phyloP scores from a whole-genome alignment of 2,888 invertebrate species.

The Brachyptera risi region DNA sequence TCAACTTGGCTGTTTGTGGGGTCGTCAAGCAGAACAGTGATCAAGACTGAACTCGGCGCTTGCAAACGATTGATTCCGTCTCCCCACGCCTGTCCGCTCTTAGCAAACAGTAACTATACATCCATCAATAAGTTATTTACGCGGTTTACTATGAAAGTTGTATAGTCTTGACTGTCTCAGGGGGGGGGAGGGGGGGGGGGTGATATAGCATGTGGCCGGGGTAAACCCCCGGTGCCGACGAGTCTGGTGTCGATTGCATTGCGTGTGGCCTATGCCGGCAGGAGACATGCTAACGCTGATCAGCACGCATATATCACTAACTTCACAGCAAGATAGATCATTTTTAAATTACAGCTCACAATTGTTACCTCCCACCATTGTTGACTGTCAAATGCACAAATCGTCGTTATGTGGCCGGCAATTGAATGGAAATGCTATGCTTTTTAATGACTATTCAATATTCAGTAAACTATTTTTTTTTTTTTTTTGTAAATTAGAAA shows the following conservation, averaged over 20 bases:
- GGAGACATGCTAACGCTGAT: neutral
- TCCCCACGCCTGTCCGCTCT: no score
- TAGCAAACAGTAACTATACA: no score
- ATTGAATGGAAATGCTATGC: neutral
- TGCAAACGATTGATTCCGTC: no score
- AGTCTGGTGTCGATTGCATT: conserved; percentile 21
- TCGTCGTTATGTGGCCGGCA: neutral
- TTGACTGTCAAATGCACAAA: conserved; percentile 14
- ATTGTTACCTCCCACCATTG: neutral
- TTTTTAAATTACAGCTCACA: conserved; percentile 24
- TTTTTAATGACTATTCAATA: neutral
- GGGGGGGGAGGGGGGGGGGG: neutral
- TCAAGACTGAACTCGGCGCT: no score
- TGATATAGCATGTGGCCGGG: neutral
- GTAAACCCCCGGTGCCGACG: conserved; percentile 1
- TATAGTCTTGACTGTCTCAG: no score
- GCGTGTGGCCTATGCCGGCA: conserved; percentile 8
- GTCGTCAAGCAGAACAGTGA: no score
- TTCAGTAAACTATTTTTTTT: no score
- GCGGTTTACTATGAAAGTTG: no score
- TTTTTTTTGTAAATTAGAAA: neutral
- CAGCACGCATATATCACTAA: neutral
- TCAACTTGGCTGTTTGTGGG: no score
- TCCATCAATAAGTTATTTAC: no score
- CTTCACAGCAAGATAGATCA: conserved; percentile 19